Evolutionary conservation across 2,797 vertebrate species (phyloP), one percentile per base, ranked within the genome.

Genomic region (Tympanoctomys barrerae): DNA sequence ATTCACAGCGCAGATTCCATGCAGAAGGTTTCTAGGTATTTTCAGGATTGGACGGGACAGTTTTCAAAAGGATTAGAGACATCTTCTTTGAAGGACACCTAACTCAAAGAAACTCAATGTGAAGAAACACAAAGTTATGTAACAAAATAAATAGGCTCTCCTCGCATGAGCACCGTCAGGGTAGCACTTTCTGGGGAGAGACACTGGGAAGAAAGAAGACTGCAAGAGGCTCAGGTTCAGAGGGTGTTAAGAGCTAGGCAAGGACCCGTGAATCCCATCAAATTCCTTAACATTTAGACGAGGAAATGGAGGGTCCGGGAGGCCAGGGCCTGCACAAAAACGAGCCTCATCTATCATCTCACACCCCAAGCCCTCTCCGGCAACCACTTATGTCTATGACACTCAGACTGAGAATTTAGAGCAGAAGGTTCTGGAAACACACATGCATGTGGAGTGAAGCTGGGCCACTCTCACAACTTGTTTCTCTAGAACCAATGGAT

Each of bases 401-500:
- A 54, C 57, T 66, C n/a, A 12, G 52, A n/a, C 3, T 42, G n/a
- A 61, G 62, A 64, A 21, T 7, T 3, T 3, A 42, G 31, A 26
- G 24, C 7, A 57, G 31, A 70, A 42, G 70, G 46, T 52, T 52
- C 18, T 52, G 46, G 14, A 33, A 33, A 18, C 2, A 4, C 46
- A n/a, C 7, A 1, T 0, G 16, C 0, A 0, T 1, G 1, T 5
- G 26, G 49, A 19, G 49, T 14, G 8, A 46, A 57, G 73, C 7
- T 14, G 26, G 7, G 66, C 59, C 46, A 39, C 36, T 2, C 49
- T 61, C 86, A 54, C 0, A 3, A 8, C 2, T 21, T 22, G n/a
- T 54, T 19, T 36, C 33, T 36, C 33, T 26, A 3, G 3, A n/a
- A 39, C 28, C 26, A 21, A 21, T 12, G 5, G 33, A 22, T 19